phyloP scores from a whole-genome alignment of 2,113 vertebrate genomes.

The Pollimyrus isidori region DNA sequence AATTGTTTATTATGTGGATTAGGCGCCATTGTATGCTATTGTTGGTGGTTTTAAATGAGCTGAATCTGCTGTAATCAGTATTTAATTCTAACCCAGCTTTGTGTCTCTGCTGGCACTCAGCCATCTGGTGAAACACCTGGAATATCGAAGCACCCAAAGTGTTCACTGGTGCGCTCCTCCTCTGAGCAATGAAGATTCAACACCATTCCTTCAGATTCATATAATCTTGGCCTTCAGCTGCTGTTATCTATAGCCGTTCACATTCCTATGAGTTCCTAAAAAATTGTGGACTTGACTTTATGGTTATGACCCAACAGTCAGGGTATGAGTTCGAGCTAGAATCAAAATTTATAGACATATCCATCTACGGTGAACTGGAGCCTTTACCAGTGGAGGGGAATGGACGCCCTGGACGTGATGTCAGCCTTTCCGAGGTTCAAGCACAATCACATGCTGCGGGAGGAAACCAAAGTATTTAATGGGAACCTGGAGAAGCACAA shows the following conservation, averaged over 20 bases:
- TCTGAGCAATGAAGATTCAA: neutral
- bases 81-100: neutral
- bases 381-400: neutral
- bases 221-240: neutral
- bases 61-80: conserved; percentile 6
- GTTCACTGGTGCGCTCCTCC: neutral
- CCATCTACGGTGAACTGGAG: neutral
- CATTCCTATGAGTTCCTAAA: neutral
- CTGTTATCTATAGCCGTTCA: neutral
- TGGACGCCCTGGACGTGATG: neutral
- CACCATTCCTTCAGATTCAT: neutral
- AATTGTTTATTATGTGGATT: conserved; percentile 9
- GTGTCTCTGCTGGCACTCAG: neutral
- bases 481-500: neutral
- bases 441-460: neutral
- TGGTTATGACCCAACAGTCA: neutral
- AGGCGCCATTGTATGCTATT: neutral
- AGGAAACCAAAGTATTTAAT: neutral
- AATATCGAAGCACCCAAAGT: neutral
- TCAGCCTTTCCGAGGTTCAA: neutral
- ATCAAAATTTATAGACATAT: neutral
- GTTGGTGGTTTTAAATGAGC: neutral
- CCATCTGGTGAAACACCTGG: neutral
- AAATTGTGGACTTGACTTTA: neutral
- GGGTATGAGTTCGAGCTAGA: neutral